Conservation (phyloP, 2,113 vertebrate genomes). For the Entelurus aequoreus region DNA sequence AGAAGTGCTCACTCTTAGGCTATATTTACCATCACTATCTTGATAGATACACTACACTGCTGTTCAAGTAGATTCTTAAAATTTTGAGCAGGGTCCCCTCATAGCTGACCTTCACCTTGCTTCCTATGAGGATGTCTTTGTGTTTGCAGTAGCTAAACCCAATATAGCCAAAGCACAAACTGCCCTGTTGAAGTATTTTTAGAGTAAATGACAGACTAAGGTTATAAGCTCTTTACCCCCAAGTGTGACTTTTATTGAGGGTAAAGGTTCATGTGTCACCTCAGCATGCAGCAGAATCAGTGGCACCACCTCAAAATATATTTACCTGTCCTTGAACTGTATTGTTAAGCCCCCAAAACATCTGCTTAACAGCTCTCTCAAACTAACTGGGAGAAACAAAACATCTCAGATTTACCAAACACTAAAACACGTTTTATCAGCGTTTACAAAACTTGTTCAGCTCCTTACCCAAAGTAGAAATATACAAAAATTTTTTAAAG, state of each 20-base stretch:
- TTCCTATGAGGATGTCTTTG: conserved; percentile 40
- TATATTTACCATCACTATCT: background rate
- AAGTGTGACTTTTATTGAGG: conserved; percentile 41
- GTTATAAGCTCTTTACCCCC: conserved; percentile 25
- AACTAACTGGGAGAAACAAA: too few relatives aligned
- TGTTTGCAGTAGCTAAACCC: conserved; percentile 60
- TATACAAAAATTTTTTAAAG: too few relatives aligned
- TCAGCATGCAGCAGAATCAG: conserved; percentile 30
- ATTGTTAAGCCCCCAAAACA: conserved; percentile 20
- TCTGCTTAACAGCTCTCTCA: conserved; percentile 21
- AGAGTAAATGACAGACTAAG: conserved; percentile 55
- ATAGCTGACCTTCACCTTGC: conserved; percentile 40
- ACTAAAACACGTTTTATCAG: conserved; percentile 13
- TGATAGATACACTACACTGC: conserved; percentile 2
- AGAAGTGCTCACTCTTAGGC: background rate
- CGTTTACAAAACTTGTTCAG: background rate
- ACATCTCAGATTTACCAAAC: conserved; percentile 2
- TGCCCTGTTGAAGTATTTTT: conserved; percentile 46
- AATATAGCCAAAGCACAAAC: conserved; percentile 45
- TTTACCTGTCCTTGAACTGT: conserved; percentile 25
- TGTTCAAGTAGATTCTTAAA: conserved; percentile 24
- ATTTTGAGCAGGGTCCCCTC: conserved; percentile 17
- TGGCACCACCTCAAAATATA: conserved; percentile 21
- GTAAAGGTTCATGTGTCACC: conserved; percentile 31
- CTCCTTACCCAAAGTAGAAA: too few relatives aligned